Conservation (phyloP, 2,113 vertebrate species). For the Glaucomys volans region DNA sequence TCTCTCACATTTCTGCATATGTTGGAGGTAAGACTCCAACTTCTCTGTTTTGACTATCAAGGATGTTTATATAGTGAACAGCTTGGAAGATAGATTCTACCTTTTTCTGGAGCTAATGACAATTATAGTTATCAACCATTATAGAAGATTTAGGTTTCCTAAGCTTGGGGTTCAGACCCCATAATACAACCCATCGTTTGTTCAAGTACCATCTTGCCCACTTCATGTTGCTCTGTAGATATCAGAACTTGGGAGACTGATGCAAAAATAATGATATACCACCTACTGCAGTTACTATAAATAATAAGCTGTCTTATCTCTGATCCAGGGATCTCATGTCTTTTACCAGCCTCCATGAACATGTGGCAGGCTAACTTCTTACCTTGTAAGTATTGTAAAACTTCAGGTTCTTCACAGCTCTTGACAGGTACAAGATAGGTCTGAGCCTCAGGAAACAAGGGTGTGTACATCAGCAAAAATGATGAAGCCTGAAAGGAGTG, state of each 20-base stretch:
- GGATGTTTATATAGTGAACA: neutral
- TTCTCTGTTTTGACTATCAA: neutral
- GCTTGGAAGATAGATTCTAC: neutral
- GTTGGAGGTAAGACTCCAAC: neutral
- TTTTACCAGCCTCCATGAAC: neutral
- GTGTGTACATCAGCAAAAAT: neutral
- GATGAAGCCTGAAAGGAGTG: neutral
- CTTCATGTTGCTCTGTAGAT: neutral
- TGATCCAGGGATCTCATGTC: neutral
- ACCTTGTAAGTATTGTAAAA: neutral
- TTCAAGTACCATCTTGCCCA: neutral
- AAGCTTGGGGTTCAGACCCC: neutral
- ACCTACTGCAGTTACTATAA: neutral
- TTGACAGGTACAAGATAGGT: neutral
- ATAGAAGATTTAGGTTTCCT: neutral
- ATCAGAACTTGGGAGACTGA: neutral
- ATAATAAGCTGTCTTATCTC: neutral
- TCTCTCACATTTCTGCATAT: neutral
- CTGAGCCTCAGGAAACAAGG: neutral
- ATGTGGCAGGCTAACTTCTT: neutral
- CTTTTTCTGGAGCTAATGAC: conserved; percentile 19
- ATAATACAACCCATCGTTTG: neutral
- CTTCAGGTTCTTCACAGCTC: neutral
- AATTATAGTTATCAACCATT: neutral
- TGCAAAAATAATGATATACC: neutral